Base-by-base conservation (phyloP, 2,888 invertebrate species). In the Microplitis deprimator region DNA sequence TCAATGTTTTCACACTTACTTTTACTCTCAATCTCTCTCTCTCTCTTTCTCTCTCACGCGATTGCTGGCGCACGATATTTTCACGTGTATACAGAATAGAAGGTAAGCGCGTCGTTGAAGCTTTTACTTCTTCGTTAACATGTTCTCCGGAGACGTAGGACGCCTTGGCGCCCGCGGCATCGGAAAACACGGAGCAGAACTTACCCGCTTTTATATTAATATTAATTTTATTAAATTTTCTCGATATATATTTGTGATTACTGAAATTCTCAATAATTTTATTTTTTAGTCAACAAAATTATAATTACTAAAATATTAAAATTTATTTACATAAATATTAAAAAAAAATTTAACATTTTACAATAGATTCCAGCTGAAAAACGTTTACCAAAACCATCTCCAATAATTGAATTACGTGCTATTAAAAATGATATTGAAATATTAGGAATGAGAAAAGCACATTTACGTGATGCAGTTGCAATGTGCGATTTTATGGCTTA, bases 401-500 rank as follows among this genome's bases (percentile, higher is more conserved):
- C 97, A 0, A 94, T 98, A 59, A 94, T 97, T 72, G 92, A 93
- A 78, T 91, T 97, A 91, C 97, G 97, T 87, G 96, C 97, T 0
- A 93, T 94, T 82, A 99, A 99, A 90, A 98, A 97, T 86, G 90
- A 91, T 0, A 92, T 93, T 0, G 97, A 97, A 90, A 93, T 93
- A 29, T 91, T 92, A 73, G 97, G 97, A 69, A 97, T 98, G 97
- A 92, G 93, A 82, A 92, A 91, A 71, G 96, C 97, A 0, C 97
- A 98, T 87, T 91, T 98, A 73, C 92, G 95, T 73, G 98, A 99
- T 90, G 97, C 95, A 0, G 95, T 95, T 0, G 97, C 97, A 0
- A 93, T 98, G 91, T 96, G 97, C 88, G 96, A 97, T 84, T 95
- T 96, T 82, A 92, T 98, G 82, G 92, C 93, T 29, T 94, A 94